A percentile compares a stretch with the other conserved stretches of the same genome.
phyloP scores from a whole-genome alignment of 2,113 vertebrate species.

The Aspiorhynchus laticeps region DNA sequence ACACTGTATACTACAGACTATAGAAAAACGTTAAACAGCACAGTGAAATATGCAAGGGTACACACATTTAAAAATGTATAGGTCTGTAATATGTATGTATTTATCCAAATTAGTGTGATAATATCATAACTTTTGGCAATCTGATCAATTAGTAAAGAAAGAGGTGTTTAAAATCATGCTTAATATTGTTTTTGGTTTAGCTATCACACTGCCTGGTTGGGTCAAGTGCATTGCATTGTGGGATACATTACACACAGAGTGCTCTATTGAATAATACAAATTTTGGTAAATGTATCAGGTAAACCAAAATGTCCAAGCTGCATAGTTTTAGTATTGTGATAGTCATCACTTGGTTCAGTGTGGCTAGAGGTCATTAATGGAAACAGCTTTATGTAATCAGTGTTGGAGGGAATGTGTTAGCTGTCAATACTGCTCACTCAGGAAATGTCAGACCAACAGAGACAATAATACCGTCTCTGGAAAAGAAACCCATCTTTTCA shows the following conservation, averaged over 20 bases:
- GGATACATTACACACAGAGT: too few species aligned
- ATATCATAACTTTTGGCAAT: too few species aligned
- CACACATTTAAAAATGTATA: background rate
- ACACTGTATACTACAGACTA: background rate
- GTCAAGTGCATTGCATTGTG: too few species aligned
- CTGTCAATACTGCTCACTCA: background rate
- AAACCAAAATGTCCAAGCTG: background rate
- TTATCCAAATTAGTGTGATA: too few species aligned
- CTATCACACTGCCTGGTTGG: too few species aligned
- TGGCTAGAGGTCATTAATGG: background rate
- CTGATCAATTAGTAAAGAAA: too few species aligned
- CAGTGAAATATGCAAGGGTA: background rate
- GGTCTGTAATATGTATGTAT: too few species aligned
- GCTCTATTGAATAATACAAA: too few species aligned
- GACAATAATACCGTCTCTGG: background rate
- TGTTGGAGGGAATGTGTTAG: background rate
- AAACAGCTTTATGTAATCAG: slow-evolving; percentile 21
- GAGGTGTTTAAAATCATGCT: background rate
- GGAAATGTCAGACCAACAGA: background rate
- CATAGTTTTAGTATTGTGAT: background rate
- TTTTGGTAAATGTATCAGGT: too few species aligned
- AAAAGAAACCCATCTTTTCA: background rate
- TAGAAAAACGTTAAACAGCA: background rate
- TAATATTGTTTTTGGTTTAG: too few species aligned
- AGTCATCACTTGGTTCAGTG: background rate